Evolutionary conservation across 2,888 invertebrate genomes (phyloP).

Genomic region (Azorinus chamasolen): DNA sequence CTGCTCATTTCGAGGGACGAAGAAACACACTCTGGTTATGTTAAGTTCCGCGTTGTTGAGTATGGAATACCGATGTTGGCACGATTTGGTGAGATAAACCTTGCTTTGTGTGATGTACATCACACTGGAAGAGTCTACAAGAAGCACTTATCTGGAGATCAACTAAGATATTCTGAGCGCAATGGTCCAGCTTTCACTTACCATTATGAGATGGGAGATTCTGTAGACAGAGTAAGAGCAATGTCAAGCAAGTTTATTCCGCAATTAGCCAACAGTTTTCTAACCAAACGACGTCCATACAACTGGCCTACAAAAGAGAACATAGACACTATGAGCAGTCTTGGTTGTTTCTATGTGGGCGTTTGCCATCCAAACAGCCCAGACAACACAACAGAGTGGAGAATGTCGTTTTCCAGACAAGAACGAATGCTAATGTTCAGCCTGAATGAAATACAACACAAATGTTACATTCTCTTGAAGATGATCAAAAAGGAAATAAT

Average conservation of each 20-base stretch:
- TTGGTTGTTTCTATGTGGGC: slow-evolving; percentile 15
- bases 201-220: background rate
- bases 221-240: background rate
- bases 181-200: slow-evolving; percentile 18
- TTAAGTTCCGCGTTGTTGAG: background rate
- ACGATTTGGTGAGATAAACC: too few species aligned
- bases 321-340: background rate
- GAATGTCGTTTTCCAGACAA: slow-evolving; percentile 27
- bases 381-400: slow-evolving; percentile 22
- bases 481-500: slow-evolving; percentile 20
- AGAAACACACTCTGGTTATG: background rate
- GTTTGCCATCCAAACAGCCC: slow-evolving; percentile 16
- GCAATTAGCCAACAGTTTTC: background rate
- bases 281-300: background rate
- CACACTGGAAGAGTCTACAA: too few species aligned
- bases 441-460: slow-evolving; percentile 24
- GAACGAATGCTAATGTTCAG: slow-evolving; percentile 32
- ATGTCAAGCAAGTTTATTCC: slow-evolving; percentile 4
- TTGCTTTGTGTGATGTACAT: too few species aligned
- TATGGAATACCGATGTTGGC: background rate
- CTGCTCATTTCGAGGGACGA: background rate
- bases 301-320: slow-evolving; percentile 3
- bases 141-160: too few species aligned
- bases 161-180: background rate
- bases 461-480: slow-evolving; percentile 41